Percentiles rank a stretch among this genome's conserved stretches.
Conservation (phyloP, 2,888 invertebrate species). For the Therioaphis trifolii region DNA sequence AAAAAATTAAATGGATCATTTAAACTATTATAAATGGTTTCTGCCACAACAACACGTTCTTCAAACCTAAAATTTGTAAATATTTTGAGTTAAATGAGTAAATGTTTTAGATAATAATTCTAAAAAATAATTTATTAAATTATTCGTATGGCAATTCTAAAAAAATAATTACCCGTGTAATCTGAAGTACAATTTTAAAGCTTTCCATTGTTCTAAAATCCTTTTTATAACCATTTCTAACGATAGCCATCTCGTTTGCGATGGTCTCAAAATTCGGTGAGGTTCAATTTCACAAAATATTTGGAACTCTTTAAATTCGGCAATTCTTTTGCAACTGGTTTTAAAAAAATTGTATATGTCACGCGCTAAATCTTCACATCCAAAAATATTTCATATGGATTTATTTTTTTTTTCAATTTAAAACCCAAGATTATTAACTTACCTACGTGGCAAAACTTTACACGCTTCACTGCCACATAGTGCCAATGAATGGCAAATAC, state of each 20-base stretch:
- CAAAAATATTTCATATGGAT: neutral
- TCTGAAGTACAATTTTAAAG: constrained; percentile 4
- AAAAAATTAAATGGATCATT: constrained; percentile 11
- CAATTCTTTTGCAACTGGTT: constrained; percentile 64
- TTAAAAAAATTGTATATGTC: too few species aligned
- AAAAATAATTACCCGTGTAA: neutral
- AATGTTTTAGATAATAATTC: too few species aligned
- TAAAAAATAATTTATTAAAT: neutral
- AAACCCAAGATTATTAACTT: too few species aligned
- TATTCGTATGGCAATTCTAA: neutral
- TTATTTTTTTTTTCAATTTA: neutral
- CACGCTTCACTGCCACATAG: too few species aligned
- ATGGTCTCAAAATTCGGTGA: constrained; percentile 66
- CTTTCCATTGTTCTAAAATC: neutral
- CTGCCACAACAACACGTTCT: constrained; percentile 10
- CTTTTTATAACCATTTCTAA: constrained; percentile 66
- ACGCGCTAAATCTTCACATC: constrained; percentile 67
- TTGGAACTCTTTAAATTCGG: constrained; percentile 66
- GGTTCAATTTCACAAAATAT: constrained; percentile 64
- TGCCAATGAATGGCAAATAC: too few species aligned
- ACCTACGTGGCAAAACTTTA: constrained; percentile 66
- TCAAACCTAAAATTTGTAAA: constrained; percentile 15
- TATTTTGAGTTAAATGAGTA: too few species aligned
- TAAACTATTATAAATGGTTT: neutral
- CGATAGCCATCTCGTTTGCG: too few species aligned